Percentiles rank a stretch among this genome's conserved stretches.
These are phyloP conservation scores for Siphamia tubifer DNA, from an alignment of 2,113 vertebrate species.

Conservation along the genomic window DNA sequence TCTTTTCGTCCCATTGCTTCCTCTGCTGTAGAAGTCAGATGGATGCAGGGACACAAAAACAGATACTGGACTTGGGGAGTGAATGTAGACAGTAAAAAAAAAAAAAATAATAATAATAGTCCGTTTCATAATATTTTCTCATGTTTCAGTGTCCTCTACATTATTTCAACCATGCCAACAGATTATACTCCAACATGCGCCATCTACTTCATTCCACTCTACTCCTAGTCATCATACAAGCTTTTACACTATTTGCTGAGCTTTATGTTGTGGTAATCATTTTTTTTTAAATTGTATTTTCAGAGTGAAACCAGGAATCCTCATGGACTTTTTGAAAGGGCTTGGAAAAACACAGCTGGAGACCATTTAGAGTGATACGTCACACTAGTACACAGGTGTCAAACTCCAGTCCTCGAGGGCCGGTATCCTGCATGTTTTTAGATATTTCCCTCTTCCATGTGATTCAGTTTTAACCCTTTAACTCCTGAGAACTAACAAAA, in stretches of 20 bases:
- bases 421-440: too few relatives aligned
- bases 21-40: slow-evolving; percentile 24
- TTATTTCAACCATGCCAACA: slow-evolving; percentile 43
- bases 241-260: slow-evolving; percentile 54
- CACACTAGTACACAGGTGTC: too few relatives aligned
- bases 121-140: slow-evolving; percentile 21
- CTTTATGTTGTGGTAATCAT: slow-evolving; percentile 54
- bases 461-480: too few relatives aligned
- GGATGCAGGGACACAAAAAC: slow-evolving; percentile 50
- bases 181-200: slow-evolving; percentile 33
- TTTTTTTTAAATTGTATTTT: slow-evolving; percentile 58
- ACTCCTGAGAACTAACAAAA: too few relatives aligned
- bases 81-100: slow-evolving; percentile 60
- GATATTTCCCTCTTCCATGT: too few relatives aligned
- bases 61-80: slow-evolving; percentile 50
- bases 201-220: slow-evolving; percentile 36
- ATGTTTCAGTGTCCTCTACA: slow-evolving; percentile 39
- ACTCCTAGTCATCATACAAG: slow-evolving; percentile 35
- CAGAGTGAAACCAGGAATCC: slow-evolving; percentile 71
- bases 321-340: slow-evolving; percentile 64
- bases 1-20: slow-evolving; percentile 42
- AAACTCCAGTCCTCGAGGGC: too few relatives aligned
- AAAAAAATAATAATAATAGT: too few relatives aligned
- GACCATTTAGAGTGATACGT: slow-evolving; percentile 21
- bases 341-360: slow-evolving; percentile 37